These are phyloP conservation scores for Drosophila pseudotalamancana DNA, from an alignment of 2,888 invertebrate species.

Conservation along the genomic window DNA sequence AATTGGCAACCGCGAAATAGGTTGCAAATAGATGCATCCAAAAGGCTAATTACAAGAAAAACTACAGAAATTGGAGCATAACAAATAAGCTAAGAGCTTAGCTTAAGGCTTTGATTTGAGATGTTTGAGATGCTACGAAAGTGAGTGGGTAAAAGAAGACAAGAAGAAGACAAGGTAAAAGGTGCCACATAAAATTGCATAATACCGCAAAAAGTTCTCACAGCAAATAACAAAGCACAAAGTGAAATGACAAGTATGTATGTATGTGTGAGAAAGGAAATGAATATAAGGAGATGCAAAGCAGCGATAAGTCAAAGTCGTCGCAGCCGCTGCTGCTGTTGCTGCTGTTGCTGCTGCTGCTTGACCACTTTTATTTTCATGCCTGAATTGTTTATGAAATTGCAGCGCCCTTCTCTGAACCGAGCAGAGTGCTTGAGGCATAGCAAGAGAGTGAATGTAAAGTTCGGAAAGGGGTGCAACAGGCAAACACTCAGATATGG, in stretches of 20 bases:
- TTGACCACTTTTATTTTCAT: constrained; percentile 79
- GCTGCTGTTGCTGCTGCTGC: constrained; percentile 18
- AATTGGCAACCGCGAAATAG: constrained; percentile 43
- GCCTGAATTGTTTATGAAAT: constrained; percentile 74
- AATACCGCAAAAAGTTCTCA: constrained; percentile 46
- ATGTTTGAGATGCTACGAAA: constrained; percentile 22
- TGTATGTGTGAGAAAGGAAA: constrained; percentile 31
- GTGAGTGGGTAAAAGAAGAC: constrained; percentile 22
- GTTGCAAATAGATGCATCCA: constrained; percentile 34
- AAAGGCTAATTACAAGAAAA: constrained; percentile 38
- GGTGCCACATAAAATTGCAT: constrained; percentile 39
- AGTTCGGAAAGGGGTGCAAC: background rate
- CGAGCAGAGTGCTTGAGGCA: background rate
- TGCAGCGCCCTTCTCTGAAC: constrained; percentile 40
- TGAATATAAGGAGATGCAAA: constrained; percentile 51
- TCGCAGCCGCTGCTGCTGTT: constrained; percentile 17
- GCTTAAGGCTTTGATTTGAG: constrained; percentile 27
- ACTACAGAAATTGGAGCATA: constrained; percentile 48
- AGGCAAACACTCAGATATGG: constrained; percentile 52
- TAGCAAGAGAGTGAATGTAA: background rate
- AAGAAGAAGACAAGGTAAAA: constrained; percentile 11
- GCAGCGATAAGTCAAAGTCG: constrained; percentile 44
- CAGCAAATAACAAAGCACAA: constrained; percentile 27
- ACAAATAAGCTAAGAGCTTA: constrained; percentile 37
- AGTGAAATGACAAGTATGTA: constrained; percentile 16